Base-by-base conservation (phyloP, 2,888 invertebrate species). In the Invenusta paracnida region DNA sequence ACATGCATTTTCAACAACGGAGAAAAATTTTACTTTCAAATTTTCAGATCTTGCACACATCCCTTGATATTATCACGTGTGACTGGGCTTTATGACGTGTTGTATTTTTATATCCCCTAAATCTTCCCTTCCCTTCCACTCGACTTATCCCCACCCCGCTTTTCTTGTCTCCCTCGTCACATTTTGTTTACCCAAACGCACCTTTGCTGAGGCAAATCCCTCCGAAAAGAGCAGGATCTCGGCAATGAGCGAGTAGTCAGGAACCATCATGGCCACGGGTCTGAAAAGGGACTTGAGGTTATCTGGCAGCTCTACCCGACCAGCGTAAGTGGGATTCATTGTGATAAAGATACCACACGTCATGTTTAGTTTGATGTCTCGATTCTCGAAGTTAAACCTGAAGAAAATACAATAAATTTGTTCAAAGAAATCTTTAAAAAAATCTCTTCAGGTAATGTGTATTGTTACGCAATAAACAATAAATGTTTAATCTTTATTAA, bases 201-300 rank as follows among this genome's bases (percentile, higher is more conserved):
- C 85, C 30, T 90, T 90, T 31, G 91, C 91, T 30, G 90, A 89
- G 13, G 88, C 88, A 88, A 91, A 91, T 0, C 91, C 91, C 84
- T 91, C 91, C 13, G 91, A 91, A 89, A 91, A 91, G 67, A 91
- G 88, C 89, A 91, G 90, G 88, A 91, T 91, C 88, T 91, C 91
- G 0, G 91, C 91, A 86, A 91, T 91, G 81, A 90, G 89, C 0
- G 90, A 89, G 86, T 91, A 91, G 87, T 91, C 90, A 1, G 91
- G 91, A 0, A 91, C 91, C 91, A 91, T 91, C 91, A 91, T 91
- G 85, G 91, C 91, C 27, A 91, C 91, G 0, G 90, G 90, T 23
- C 91, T 89, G 88, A 91, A 91, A 87, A 91, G 87, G 0, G 90
- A 90, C 88, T 91, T 91, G 87, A 91, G 88, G 88, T 91, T 91